Base-by-base conservation (phyloP, 2,888 invertebrate species). In the Ophioninae sp. region DNA sequence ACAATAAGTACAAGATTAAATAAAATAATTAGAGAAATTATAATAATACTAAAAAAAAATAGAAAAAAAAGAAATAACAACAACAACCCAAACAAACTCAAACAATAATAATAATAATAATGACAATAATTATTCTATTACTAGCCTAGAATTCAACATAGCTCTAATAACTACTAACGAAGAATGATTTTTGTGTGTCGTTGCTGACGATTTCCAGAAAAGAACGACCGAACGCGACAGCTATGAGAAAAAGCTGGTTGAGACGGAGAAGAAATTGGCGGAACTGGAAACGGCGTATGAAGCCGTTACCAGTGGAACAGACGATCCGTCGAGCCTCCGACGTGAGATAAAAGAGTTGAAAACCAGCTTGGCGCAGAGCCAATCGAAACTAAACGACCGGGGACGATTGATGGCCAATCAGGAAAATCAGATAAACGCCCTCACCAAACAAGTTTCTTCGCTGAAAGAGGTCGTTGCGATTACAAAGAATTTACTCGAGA, bases 401-500 rank as follows among this genome's bases (percentile, higher is more conserved):
- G 88, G 86, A 59, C 89, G 91, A 0, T 80, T 88, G 0, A 87
- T 90, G 3, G 84, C 86, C 0, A 96, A 96, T 91, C 96, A 97
- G 89, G 97, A 97, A 90, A 94, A 96, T 86, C 97, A 97, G 92
- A 96, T 97, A 76, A 94, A 95, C 82, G 96, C 96, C 0, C 92
- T 96, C 69, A 95, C 93, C 41, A 95, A 95, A 7, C 96, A 97
- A 92, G 96, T 97, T 7, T 94, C 95, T 62, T 96, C 97, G 0
- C 93, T 97, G 50, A 97, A 97, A 91, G 97, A 97, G 89, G 97
- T 97, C 65, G 95, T 97, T n/a, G 93, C 94, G 10, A 96, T 97
- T 82, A 97, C 97, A 2, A 97, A 97, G 91, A 96, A 97, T 87
- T 93, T 97, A 89, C 92, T 97, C 30, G 96, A 96, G 88, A 96